Evolutionary conservation across 2,888 invertebrate genomes (phyloP).

Genomic region (Sarcophaga subvicina): DNA sequence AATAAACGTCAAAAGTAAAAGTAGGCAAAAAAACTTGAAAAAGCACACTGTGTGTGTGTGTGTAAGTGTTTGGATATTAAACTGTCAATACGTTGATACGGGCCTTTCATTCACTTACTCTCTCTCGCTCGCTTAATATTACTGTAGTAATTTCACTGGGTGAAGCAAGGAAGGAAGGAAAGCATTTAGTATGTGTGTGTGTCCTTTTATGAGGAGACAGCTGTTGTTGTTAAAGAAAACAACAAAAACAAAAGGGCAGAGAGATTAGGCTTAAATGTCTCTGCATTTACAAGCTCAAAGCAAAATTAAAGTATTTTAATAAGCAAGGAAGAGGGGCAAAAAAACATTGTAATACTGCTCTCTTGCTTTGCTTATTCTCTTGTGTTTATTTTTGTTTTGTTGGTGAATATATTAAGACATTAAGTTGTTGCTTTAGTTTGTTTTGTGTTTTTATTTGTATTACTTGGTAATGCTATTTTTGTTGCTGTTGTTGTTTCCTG

Average conservation of each 20-base stretch:
- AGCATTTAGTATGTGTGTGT: constrained; percentile 4
- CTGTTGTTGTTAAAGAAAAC: constrained; percentile 45
- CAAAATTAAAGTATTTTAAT: not conserved
- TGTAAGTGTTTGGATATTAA: constrained; percentile 26
- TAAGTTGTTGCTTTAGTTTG: constrained; percentile 60
- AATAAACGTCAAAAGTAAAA: constrained; percentile 25
- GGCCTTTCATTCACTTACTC: constrained; percentile 21
- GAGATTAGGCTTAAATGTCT: constrained; percentile 63
- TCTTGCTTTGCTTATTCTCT: not conserved
- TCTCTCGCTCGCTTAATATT: not conserved
- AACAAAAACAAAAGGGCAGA: constrained; percentile 16
- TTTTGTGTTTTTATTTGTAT: constrained; percentile 1
- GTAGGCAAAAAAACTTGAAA: constrained; percentile 10
- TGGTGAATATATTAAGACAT: constrained; percentile 32
- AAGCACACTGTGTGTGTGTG: not conserved
- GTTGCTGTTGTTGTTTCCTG: not conserved
- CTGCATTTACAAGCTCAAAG: not conserved
- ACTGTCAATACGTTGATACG: constrained; percentile 58
- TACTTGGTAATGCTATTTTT: not conserved
- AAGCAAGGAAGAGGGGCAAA: not conserved
- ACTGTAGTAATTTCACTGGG: not conserved
- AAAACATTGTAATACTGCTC: not conserved
- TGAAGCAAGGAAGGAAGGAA: not conserved
- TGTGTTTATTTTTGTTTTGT: not conserved
- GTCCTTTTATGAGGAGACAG: constrained; percentile 51